Evolutionary conservation across 2,888 invertebrate species (phyloP), one percentile per base, ranked within the genome.

Genomic region (Gryllus longicercus): DNA sequence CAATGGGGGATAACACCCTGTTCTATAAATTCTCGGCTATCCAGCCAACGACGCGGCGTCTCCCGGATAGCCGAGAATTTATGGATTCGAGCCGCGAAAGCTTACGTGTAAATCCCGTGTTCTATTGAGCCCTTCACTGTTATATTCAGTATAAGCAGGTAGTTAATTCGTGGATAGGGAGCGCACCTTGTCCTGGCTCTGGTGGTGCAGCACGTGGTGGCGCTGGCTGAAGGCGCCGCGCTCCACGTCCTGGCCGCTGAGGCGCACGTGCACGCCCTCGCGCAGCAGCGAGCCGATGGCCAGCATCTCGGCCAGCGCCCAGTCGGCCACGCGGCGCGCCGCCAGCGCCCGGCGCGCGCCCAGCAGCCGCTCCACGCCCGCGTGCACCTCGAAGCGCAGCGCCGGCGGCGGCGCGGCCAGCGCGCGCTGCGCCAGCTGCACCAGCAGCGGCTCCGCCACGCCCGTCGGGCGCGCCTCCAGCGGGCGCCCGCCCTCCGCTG

Each of bases 151-250:
- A 21, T 21, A 21, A 1, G 21, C 21, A 21, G 21, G 21, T 21
- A 21, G 21, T 21, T 21, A 75, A 2, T 3, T 75, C 23, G 11
- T 4, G 5, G n/a, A 75, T 2, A 21, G 76, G 76, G 23, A 25
- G 25, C n/a, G 5, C n/a, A 77, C 50, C 50, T 49, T 49, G 14
- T 95, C 95, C 23, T 90, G 90, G 75, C 90, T 90, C 86, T 95
- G 95, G 87, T 95, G 93, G 85, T 95, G 95, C 79, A 94, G 88
- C 78, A 96, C 93, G 87, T 95, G 94, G 86, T 96, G 94, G 75
- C 96, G 89, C 85, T 91, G 91, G 0, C 91, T 90, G 89, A 95
- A 94, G 21, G 95, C 95, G 79, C 95, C 77, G 84, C 96, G 89
- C 86, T 95, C 95, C 0, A 94, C 94, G 85, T 96, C 96, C 86